phyloP scores from a whole-genome alignment of 2,797 vertebrate genomes.

The Ciconia nigra region DNA sequence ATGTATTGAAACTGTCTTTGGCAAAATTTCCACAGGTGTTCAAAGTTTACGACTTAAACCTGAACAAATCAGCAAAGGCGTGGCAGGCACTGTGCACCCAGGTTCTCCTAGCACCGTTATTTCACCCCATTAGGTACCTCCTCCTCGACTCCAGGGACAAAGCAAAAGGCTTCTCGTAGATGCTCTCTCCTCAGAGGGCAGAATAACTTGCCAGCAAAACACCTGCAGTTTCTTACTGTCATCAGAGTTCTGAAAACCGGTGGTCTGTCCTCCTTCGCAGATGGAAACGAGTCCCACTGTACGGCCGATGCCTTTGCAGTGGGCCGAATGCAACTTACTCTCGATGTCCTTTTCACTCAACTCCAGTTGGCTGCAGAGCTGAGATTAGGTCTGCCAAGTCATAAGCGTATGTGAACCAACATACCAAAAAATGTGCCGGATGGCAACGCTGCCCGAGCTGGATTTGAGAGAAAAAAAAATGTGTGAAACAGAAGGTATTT shows the following conservation, averaged over 20 bases:
- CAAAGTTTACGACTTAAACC: constrained; percentile 77
- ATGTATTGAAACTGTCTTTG: constrained; percentile 70
- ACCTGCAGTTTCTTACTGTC: neutral
- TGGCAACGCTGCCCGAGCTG: neutral
- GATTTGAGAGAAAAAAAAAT: neutral
- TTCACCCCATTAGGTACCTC: neutral
- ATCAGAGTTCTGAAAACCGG: neutral
- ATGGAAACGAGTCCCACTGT: neutral
- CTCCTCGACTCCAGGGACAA: neutral
- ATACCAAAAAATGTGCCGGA: fast-evolving
- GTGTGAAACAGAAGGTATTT: neutral
- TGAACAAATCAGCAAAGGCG: constrained; percentile 65
- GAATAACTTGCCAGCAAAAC: neutral
- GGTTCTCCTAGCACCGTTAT: neutral
- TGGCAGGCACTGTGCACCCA: constrained; percentile 35
- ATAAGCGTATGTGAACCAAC: fast-evolving
- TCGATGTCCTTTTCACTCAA: neutral
- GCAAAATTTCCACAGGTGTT: constrained; percentile 80
- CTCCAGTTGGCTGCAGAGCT: neutral
- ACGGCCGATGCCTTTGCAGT: neutral
- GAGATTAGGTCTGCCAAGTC: neutral
- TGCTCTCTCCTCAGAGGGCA: neutral
- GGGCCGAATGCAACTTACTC: neutral
- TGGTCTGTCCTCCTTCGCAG: fast-evolving
- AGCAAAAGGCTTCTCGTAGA: neutral